These are phyloP conservation scores for Panulirus ornatus DNA, from an alignment of 1,140 invertebrate species.

Conservation along the genomic window DNA sequence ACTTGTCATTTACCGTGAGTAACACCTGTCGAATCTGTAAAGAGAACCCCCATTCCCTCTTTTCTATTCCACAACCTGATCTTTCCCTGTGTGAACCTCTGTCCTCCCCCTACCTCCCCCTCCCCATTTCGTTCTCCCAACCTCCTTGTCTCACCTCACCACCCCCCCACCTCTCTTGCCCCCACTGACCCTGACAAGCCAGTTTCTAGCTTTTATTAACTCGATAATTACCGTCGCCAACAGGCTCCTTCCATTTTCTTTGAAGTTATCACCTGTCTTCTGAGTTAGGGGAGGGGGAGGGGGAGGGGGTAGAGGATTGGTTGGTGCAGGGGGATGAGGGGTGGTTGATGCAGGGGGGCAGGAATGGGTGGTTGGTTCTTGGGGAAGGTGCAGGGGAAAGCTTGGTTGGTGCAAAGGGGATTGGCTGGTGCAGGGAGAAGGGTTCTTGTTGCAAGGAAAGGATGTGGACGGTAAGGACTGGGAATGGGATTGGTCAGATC, in stretches of 20 bases:
- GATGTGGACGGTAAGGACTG: too few species aligned
- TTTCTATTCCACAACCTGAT: background rate
- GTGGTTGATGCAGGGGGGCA: background rate
- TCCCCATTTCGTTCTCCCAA: background rate
- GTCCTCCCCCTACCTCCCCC: background rate
- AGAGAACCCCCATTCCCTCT: too few species aligned
- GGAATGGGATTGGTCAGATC: too few species aligned
- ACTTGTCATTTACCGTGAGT: too few species aligned
- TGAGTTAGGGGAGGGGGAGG: conserved; percentile 5
- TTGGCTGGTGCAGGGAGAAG: too few species aligned
- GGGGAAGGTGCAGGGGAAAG: too few species aligned
- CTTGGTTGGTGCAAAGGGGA: too few species aligned
- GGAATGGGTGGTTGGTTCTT: too few species aligned
- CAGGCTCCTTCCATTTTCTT: conserved; percentile 40
- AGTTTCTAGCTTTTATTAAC: conserved; percentile 47
- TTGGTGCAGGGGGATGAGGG: background rate
- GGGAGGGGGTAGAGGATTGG: background rate
- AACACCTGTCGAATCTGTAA: too few species aligned
- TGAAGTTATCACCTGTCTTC: conserved; percentile 15
- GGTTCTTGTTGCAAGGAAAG: too few species aligned
- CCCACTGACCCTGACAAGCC: conserved; percentile 37
- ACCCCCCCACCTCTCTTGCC: background rate
- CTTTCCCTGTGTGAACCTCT: background rate
- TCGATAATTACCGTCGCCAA: conserved; percentile 49
- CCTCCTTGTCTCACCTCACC: background rate